Conservation (phyloP, 1,140 invertebrate genomes). For the Aphelenchoides avenae region DNA sequence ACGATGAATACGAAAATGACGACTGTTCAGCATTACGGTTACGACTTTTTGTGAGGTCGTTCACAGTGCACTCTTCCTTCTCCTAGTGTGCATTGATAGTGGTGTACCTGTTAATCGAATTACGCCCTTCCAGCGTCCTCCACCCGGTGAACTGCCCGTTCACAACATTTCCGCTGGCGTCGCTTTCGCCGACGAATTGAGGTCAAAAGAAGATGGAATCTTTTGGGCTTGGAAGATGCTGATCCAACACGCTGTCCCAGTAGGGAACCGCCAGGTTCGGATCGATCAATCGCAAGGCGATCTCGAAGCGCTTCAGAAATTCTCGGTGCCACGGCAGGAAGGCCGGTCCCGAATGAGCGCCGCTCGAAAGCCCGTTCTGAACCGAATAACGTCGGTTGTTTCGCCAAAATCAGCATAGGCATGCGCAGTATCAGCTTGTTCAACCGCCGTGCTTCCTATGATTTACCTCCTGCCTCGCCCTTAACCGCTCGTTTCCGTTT, state of each 20-base stretch:
- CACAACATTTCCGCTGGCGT: slow-evolving; percentile 43
- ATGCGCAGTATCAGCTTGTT: no score
- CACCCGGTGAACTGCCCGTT: slow-evolving; percentile 32
- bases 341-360: slow-evolving; percentile 41
- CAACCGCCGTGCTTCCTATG: no score
- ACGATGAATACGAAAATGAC: slow-evolving; percentile 19
- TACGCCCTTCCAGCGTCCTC: slow-evolving; percentile 31
- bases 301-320: slow-evolving; percentile 39
- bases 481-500: no score
- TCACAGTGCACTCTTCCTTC: slow-evolving; percentile 28
- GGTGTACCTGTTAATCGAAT: slow-evolving; percentile 2
- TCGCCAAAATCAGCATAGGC: no score
- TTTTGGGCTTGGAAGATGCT: slow-evolving; percentile 8
- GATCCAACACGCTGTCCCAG: slow-evolving; percentile 7
- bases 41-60: slow-evolving; percentile 4
- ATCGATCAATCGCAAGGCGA: background rate
- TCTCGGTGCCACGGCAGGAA: slow-evolving; percentile 43
- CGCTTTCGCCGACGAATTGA: slow-evolving; percentile 49
- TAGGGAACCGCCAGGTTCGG: background rate
- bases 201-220: slow-evolving; percentile 16
- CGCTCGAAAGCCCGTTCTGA: no score
- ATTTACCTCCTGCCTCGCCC: no score
- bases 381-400: no score
- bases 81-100: background rate
- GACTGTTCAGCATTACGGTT: slow-evolving; percentile 3